These are phyloP conservation scores for Netelia fuscicornis DNA, from an alignment of 2,888 invertebrate species.

Conservation along the genomic window DNA sequence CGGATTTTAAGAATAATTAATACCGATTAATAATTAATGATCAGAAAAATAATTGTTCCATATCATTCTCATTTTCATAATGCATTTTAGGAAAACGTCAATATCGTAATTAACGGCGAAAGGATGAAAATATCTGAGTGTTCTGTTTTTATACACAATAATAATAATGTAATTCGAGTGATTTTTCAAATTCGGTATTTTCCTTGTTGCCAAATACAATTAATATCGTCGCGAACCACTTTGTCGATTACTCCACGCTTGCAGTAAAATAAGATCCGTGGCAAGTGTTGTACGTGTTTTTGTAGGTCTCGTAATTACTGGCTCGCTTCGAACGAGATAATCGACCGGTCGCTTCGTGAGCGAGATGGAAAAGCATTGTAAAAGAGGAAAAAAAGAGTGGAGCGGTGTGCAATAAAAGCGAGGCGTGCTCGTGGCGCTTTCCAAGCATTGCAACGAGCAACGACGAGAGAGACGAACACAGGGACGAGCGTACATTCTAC, in stretches of 20 bases:
- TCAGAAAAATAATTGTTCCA: too few relatives aligned
- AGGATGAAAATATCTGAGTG: too few relatives aligned
- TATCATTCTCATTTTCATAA: too few relatives aligned
- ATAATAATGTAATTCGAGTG: too few relatives aligned
- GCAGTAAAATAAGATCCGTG: not conserved
- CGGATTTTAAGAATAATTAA: too few relatives aligned
- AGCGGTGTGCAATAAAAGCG: conserved; percentile 53
- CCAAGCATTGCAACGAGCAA: conserved; percentile 38
- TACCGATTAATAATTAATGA: too few relatives aligned
- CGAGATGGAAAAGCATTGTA: conserved; percentile 50
- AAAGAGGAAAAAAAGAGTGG: conserved; percentile 43
- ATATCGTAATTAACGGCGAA: too few relatives aligned
- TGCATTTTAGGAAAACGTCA: too few relatives aligned
- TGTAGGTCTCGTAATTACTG: conserved; percentile 29
- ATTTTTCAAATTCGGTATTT: too few relatives aligned
- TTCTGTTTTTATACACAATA: too few relatives aligned
- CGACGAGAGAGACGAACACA: not conserved
- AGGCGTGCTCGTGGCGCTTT: conserved; percentile 49
- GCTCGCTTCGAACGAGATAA: conserved; percentile 49
- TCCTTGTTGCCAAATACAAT: not conserved
- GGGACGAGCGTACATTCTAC: conserved; percentile 17
- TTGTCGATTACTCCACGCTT: not conserved
- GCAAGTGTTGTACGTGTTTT: not conserved
- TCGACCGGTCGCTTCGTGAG: conserved; percentile 38
- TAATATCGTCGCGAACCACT: not conserved